phyloP scores from a whole-genome alignment of 2,113 vertebrate species.

The Dipodomys stephensi region DNA sequence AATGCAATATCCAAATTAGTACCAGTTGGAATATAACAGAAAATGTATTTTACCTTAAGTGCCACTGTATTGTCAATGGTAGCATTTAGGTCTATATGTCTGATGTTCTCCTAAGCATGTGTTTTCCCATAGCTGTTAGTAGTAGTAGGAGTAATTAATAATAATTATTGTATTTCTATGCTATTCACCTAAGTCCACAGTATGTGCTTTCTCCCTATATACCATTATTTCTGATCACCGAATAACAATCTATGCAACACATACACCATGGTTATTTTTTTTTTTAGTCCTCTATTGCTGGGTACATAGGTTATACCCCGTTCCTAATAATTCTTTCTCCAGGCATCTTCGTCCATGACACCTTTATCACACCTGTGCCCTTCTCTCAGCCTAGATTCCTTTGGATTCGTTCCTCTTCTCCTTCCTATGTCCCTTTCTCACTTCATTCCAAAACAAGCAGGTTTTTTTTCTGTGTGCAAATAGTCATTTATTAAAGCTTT shows the following conservation, averaged over 20 bases:
- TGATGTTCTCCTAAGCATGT: not conserved
- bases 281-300: slow-evolving; percentile 7
- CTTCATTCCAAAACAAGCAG: slow-evolving; percentile 9
- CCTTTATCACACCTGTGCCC: not conserved
- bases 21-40: not conserved
- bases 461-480: slow-evolving; percentile 6
- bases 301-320: not conserved
- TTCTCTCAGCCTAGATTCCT: not conserved
- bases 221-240: not conserved
- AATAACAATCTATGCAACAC: not conserved
- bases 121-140: not conserved
- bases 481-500: slow-evolving; percentile 17
- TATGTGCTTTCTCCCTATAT: not conserved
- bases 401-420: not conserved
- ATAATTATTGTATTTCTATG: not conserved
- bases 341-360: not conserved
- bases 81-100: not conserved
- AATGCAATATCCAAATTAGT: slow-evolving; percentile 15
- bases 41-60: not conserved
- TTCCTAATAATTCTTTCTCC: not conserved
- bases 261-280: not conserved
- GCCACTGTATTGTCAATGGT: not conserved
- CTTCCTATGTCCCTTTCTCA: not conserved
- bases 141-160: not conserved
- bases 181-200: not conserved